A percentile compares a stretch with the other conserved stretches of the same genome.
Evolutionary conservation across 2,888 invertebrate species (phyloP).

Genomic region (Tineola bisselliella): DNA sequence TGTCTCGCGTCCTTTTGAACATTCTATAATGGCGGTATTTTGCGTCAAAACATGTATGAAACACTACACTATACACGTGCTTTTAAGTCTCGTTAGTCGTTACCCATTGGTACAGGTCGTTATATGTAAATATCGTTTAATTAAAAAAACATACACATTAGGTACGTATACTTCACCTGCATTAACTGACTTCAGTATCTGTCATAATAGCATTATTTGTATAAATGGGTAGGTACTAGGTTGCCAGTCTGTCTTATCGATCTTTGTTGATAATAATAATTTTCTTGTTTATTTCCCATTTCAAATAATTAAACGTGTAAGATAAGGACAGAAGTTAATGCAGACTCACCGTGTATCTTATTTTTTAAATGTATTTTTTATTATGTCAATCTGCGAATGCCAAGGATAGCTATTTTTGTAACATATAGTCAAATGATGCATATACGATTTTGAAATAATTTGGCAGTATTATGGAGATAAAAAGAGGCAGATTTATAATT

Average conservation of each 20-base stretch:
- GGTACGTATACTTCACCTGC: no score
- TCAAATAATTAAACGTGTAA: background rate
- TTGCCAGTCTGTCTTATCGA: background rate
- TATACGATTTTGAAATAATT: no score
- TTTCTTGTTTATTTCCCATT: background rate
- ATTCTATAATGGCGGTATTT: background rate
- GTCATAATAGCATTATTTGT: no score
- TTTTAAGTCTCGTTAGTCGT: no score
- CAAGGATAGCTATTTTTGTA: background rate
- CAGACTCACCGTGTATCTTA: background rate
- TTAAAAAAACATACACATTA: no score
- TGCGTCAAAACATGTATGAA: background rate
- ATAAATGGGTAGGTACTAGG: no score
- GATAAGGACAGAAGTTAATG: background rate
- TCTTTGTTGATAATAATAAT: background rate
- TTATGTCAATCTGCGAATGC: background rate
- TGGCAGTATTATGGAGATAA: no score
- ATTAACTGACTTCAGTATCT: no score
- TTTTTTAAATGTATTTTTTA: background rate
- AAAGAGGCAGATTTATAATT: background rate
- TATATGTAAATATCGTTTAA: no score
- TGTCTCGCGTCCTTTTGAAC: background rate
- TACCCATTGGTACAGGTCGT: no score
- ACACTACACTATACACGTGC: no score
- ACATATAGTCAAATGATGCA: no score